Conservation (phyloP, 2,888 invertebrate genomes). For the Aphodius sticticus region DNA sequence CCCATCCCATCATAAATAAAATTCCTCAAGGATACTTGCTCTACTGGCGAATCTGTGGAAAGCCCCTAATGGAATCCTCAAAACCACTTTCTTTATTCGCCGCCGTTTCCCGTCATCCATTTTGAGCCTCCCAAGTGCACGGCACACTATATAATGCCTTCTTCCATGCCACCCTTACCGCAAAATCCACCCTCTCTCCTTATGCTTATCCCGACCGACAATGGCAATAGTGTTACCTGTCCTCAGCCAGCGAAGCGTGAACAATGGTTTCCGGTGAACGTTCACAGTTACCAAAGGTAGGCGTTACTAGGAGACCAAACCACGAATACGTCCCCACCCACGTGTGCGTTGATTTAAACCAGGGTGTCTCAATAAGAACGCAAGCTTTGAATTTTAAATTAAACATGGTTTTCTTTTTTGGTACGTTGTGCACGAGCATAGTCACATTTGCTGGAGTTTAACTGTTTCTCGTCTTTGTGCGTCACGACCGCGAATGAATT, state of each 20-base stretch:
- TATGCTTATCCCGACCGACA: not conserved
- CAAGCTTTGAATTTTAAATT: no score
- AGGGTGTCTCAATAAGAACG: no score
- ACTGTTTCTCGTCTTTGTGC: no score
- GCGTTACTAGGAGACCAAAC: not conserved
- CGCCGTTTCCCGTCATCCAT: not conserved
- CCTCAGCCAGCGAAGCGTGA: slow-evolving; percentile 8
- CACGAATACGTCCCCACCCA: not conserved
- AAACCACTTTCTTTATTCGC: not conserved
- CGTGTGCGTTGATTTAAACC: not conserved
- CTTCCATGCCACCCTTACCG: not conserved
- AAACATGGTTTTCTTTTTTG: no score
- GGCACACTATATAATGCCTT: not conserved
- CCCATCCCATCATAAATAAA: not conserved
- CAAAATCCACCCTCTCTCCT: not conserved
- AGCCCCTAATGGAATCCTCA: not conserved
- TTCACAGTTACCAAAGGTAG: slow-evolving; percentile 29
- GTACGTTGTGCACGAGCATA: not conserved
- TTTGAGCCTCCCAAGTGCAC: slow-evolving; percentile 4
- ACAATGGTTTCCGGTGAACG: slow-evolving; percentile 20
- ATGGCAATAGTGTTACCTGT: slow-evolving; percentile 4
- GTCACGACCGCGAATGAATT: no score
- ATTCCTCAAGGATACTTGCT: not conserved
- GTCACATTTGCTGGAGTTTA: no score
- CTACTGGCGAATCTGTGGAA: no score